These are phyloP conservation scores for Scaptodrosophila lebanonensis DNA, from an alignment of 1,140 invertebrate genomes.

Conservation along the genomic window DNA sequence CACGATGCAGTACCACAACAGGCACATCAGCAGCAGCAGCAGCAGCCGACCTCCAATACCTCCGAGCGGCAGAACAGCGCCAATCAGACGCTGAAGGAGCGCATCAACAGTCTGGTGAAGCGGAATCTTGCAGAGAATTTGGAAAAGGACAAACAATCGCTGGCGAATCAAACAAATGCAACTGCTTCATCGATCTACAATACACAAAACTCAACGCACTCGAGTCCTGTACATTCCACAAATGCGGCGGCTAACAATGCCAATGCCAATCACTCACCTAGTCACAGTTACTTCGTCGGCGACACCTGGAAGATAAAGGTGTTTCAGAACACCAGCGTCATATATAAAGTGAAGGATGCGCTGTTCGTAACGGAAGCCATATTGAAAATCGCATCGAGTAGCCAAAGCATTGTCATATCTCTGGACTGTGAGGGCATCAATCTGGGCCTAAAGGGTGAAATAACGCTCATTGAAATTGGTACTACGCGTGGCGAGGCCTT, in stretches of 20 bases:
- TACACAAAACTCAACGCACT: too few species aligned
- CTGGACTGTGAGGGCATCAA: conserved; percentile 96
- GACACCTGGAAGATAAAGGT: conserved; percentile 89
- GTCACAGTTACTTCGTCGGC: conserved; percentile 80
- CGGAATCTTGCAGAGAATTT: conserved; percentile 94
- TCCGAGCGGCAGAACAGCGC: conserved; percentile 78
- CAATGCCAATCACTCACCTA: conserved; percentile 58
- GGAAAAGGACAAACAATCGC: conserved; percentile 84
- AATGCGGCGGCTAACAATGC: conserved; percentile 10
- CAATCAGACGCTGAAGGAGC: conserved; percentile 88
- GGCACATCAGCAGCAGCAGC: conserved; percentile 24
- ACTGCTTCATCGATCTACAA: too few species aligned
- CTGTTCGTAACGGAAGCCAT: conserved; percentile 87
- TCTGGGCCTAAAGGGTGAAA: conserved; percentile 87
- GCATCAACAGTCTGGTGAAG: conserved; percentile 91
- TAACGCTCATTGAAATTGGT: conserved; percentile 92
- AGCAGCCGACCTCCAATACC: conserved; percentile 68
- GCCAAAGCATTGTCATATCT: conserved; percentile 82
- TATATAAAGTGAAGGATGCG: conserved; percentile 87
- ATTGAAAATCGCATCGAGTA: conserved; percentile 81
- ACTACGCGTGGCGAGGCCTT: conserved; percentile 87
- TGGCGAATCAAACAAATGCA: conserved; percentile 76
- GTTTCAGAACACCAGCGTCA: conserved; percentile 87
- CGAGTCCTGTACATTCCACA: conserved; percentile 76
- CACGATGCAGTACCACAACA: conserved; percentile 14